Conservation (phyloP, 2,888 invertebrate species). For the Alsophila aescularia region DNA sequence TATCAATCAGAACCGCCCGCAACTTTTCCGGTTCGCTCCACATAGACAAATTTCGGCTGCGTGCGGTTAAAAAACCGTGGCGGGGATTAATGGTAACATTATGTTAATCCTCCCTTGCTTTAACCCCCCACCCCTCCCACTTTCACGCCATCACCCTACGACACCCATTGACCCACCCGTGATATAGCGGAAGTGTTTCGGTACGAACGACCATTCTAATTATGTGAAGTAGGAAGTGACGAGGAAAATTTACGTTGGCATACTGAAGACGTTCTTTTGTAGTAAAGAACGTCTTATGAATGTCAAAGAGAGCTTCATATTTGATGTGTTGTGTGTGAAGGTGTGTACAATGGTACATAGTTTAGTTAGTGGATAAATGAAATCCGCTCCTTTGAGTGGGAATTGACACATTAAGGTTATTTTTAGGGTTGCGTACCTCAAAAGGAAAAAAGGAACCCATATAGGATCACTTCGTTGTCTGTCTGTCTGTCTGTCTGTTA, state of each 20-base stretch:
- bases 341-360: too few species aligned
- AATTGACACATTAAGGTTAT: too few species aligned
- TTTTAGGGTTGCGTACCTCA: too few species aligned
- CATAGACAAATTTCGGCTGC: conserved; percentile 33
- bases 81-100: conserved; percentile 56
- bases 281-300: not conserved
- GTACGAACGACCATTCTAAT: conserved; percentile 27
- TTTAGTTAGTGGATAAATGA: too few species aligned
- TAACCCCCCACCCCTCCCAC: not conserved
- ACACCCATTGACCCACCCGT: conserved; percentile 30
- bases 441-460: too few species aligned
- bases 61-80: conserved; percentile 44
- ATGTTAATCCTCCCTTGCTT: conserved; percentile 48
- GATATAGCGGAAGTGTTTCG: conserved; percentile 36
- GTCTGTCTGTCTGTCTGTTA: too few species aligned
- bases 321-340: too few species aligned
- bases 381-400: too few species aligned
- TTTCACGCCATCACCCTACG: not conserved
- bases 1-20: conserved; percentile 19
- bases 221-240: conserved; percentile 18
- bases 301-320: too few species aligned
- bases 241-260: not conserved
- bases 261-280: not conserved
- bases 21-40: conserved; percentile 16
- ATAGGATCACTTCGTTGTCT: too few species aligned